phyloP scores from a whole-genome alignment of 2,797 vertebrate species.

The Hylomyscus alleni region DNA sequence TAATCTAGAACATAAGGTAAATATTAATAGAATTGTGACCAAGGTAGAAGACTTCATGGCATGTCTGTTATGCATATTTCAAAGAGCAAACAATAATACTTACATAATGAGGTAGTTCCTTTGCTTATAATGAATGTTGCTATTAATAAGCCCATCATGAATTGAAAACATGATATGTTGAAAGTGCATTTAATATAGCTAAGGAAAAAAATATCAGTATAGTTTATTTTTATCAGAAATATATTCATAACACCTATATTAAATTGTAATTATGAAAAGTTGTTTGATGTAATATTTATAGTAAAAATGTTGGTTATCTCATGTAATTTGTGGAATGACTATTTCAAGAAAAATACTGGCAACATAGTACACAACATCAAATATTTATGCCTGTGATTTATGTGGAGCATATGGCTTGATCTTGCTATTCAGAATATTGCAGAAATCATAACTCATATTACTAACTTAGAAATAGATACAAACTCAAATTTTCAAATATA shows the following conservation, averaged over 20 bases:
- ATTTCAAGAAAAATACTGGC: neutral
- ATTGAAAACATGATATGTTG: neutral
- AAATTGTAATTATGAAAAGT: neutral
- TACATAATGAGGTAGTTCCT: neutral
- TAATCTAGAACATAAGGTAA: neutral
- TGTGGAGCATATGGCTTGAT: neutral
- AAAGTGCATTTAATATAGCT: neutral
- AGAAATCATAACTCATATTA: neutral
- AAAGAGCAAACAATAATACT: conserved; percentile 1
- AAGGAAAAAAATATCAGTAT: neutral
- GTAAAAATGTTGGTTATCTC: neutral
- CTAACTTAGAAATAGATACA: neutral
- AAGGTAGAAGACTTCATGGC: neutral
- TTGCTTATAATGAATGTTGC: neutral
- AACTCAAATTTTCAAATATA: neutral
- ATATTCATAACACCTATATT: neutral
- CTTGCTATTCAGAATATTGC: neutral
- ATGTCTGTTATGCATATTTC: neutral
- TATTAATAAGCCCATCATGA: neutral
- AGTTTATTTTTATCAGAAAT: neutral
- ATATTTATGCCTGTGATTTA: neutral
- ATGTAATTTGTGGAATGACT: neutral
- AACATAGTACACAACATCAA: neutral
- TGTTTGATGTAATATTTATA: neutral
- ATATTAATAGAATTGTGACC: neutral